Evolutionary conservation across 2,888 invertebrate genomes (phyloP).

Genomic region (Drosophila subquinaria): DNA sequence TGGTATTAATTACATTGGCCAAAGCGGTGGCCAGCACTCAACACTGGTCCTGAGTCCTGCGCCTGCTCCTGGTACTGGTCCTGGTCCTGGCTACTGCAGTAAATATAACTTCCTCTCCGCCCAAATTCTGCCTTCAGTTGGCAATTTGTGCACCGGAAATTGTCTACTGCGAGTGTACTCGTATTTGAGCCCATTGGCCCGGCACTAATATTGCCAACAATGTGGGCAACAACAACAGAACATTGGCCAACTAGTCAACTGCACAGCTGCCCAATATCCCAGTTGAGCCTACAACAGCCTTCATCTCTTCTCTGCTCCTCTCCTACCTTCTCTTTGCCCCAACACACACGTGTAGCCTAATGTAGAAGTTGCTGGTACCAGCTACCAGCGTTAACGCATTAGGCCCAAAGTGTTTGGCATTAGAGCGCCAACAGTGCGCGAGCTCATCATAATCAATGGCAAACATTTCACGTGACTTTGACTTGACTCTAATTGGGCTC

Average conservation of each 20-base stretch:
- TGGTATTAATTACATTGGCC: slow-evolving; percentile 78
- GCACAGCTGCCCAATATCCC: slow-evolving; percentile 14
- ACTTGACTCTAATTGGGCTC: slow-evolving; percentile 47
- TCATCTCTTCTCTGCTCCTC: neutral
- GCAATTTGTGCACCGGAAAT: slow-evolving; percentile 70
- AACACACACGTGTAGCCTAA: neutral
- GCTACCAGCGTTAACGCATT: slow-evolving; percentile 40
- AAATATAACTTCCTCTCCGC: neutral
- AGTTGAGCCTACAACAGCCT: neutral
- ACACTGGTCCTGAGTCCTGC: slow-evolving; percentile 6
- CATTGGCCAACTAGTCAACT: slow-evolving; percentile 13
- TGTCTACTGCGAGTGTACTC: slow-evolving; percentile 41
- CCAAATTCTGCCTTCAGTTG: slow-evolving; percentile 13
- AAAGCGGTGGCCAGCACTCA: slow-evolving; percentile 30
- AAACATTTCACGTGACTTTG: slow-evolving; percentile 48
- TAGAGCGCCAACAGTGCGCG: slow-evolving; percentile 46
- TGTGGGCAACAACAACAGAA: slow-evolving; percentile 28
- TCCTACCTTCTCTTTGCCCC: neutral
- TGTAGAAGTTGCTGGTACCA: slow-evolving; percentile 1
- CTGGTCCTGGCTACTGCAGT: neutral
- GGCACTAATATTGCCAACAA: slow-evolving; percentile 49
- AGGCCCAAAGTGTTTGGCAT: slow-evolving; percentile 57
- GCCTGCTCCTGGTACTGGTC: neutral
- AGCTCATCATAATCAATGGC: slow-evolving; percentile 62
- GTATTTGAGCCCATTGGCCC: slow-evolving; percentile 28